Percentiles rank a stretch among this genome's conserved stretches.
Evolutionary conservation across 2,113 vertebrate genomes (phyloP).

Genomic region (Rhinogobius similis): DNA sequence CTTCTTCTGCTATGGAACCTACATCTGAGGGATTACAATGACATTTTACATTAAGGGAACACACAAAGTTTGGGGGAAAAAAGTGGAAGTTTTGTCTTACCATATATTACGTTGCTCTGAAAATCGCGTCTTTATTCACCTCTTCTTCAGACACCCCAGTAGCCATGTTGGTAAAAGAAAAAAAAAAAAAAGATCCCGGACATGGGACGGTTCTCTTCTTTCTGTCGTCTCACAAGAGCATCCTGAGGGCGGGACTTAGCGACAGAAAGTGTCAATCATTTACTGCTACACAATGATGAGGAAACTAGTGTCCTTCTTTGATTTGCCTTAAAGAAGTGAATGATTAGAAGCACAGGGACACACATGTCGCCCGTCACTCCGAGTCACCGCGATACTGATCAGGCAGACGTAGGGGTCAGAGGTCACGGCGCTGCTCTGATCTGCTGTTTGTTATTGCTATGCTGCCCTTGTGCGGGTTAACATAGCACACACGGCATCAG

Average conservation of each 20-base stretch:
- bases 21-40: no score
- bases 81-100: neutral
- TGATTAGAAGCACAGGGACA: conserved; percentile 63
- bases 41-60: no score
- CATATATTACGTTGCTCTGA: neutral
- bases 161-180: conserved; percentile 60
- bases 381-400: conserved; percentile 66
- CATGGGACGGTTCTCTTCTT: conserved; percentile 53
- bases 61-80: neutral
- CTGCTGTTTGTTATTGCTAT: conserved; percentile 82
- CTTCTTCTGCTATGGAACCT: no score
- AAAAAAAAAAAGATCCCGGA: conserved; percentile 21
- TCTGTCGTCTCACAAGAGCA: conserved; percentile 14
- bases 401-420: conserved; percentile 63
- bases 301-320: conserved; percentile 60
- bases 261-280: conserved; percentile 74
- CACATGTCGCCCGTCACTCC: conserved; percentile 13
- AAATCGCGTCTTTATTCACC: neutral
- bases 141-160: conserved; percentile 19
- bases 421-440: conserved; percentile 76
- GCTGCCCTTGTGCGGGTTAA: conserved; percentile 80
- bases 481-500: conserved; percentile 75
- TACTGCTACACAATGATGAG: conserved; percentile 67
- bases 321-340: conserved; percentile 62
- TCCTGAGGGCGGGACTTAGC: conserved; percentile 47